phyloP scores from a whole-genome alignment of 2,888 invertebrate genomes.

The Drosophila anomalata region DNA sequence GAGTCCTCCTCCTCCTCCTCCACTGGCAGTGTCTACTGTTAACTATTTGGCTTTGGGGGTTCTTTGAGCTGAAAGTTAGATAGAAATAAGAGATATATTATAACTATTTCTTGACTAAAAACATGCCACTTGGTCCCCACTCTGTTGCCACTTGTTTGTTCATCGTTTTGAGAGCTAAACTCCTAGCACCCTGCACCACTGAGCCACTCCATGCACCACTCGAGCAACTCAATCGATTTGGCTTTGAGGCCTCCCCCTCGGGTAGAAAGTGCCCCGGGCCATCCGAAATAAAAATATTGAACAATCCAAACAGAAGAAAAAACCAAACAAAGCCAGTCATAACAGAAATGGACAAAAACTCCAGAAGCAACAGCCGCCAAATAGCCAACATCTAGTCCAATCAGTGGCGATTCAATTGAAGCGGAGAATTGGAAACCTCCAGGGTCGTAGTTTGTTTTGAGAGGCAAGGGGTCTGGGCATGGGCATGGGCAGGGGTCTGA shows the following conservation, averaged over 20 bases:
- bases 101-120: slow-evolving; percentile 13
- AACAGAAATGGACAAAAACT: slow-evolving; percentile 3
- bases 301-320: not conserved
- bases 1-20: slow-evolving; percentile 1
- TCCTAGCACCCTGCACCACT: slow-evolving; percentile 6
- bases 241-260: slow-evolving; percentile 5
- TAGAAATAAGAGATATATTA: not conserved
- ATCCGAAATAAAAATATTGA: not conserved
- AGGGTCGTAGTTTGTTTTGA: slow-evolving; percentile 4
- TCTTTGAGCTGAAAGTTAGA: not conserved
- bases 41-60: slow-evolving; percentile 16
- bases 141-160: slow-evolving; percentile 2
- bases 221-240: slow-evolving; percentile 18
- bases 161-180: not conserved
- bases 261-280: slow-evolving; percentile 23
- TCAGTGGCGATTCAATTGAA: slow-evolving; percentile 31
- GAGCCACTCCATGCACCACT: slow-evolving; percentile 5
- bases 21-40: slow-evolving; percentile 16
- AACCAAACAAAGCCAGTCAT: slow-evolving; percentile 9
- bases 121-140: not conserved
- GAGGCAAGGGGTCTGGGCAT: not conserved
- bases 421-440: not conserved
- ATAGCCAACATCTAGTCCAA: slow-evolving; percentile 31
- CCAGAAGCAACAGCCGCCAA: not conserved
- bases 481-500: not conserved